phyloP scores from a whole-genome alignment of 2,113 vertebrate genomes.

The Chloropsis hardwickii region DNA sequence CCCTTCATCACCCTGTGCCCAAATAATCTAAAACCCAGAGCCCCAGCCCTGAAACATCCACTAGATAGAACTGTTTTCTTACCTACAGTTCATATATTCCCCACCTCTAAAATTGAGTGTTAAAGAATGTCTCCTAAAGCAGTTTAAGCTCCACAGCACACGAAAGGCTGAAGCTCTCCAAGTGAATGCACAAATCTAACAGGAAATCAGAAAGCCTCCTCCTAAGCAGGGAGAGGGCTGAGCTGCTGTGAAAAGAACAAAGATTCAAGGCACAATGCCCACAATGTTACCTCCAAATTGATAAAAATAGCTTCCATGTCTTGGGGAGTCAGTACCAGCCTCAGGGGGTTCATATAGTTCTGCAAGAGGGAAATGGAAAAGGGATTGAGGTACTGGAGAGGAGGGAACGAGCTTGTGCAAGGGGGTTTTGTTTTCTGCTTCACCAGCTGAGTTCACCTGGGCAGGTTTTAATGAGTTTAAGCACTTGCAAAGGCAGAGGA shows the following conservation, averaged over 20 bases:
- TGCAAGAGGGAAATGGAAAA: slow-evolving; percentile 59
- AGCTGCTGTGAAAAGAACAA: background rate
- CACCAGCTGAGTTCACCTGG: background rate
- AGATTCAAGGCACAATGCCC: background rate
- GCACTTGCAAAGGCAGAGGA: background rate
- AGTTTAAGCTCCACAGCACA: background rate
- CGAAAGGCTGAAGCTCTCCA: background rate
- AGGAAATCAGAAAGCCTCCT: background rate
- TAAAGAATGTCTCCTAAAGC: background rate
- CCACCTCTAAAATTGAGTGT: background rate
- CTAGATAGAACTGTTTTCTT: fast-evolving
- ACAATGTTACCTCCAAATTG: slow-evolving; percentile 84
- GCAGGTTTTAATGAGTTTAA: background rate
- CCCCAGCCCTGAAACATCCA: background rate
- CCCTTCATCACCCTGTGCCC: background rate
- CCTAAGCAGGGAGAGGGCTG: background rate
- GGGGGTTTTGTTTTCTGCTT: background rate
- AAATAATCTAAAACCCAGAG: background rate
- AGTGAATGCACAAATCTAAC: background rate
- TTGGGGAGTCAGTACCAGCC: slow-evolving; percentile 83
- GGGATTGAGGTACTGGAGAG: background rate
- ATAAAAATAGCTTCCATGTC: slow-evolving; percentile 94
- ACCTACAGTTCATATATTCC: background rate
- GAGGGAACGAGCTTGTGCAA: no score
- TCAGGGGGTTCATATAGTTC: slow-evolving; percentile 94